phyloP scores from a whole-genome alignment of 2,888 invertebrate species.

The Stenoptilia bipunctidactyla region DNA sequence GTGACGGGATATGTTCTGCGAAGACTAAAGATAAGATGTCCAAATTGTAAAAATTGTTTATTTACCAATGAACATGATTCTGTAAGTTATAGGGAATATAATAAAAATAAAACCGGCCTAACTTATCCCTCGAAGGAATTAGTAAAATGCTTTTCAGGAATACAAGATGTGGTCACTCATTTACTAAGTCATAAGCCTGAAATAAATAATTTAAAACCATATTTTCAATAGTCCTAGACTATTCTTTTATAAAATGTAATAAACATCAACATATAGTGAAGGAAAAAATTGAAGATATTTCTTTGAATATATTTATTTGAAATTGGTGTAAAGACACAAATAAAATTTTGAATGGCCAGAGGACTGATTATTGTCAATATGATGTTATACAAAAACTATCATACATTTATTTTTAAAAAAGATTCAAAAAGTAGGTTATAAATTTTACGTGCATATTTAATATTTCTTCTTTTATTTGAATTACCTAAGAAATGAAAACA shows the following conservation, averaged over 20 bases:
- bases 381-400: neutral
- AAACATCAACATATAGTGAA: too few species aligned
- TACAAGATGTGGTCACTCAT: neutral
- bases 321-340: constrained; percentile 3
- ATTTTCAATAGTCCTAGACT: constrained; percentile 1
- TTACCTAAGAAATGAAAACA: too few species aligned
- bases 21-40: neutral
- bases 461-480: too few species aligned
- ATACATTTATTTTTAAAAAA: constrained; percentile 2
- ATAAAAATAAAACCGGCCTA: neutral
- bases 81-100: neutral
- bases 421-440: neutral
- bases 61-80: neutral
- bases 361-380: too few species aligned
- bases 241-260: constrained; percentile 1
- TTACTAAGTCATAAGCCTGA: neutral
- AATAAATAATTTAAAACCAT: neutral
- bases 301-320: constrained; percentile 1
- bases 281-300: too few species aligned
- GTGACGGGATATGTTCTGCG: neutral
- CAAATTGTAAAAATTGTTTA: neutral
- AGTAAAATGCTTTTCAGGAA: neutral
- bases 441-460: too few species aligned
- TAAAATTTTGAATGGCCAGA: too few species aligned
- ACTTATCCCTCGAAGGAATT: neutral